These are phyloP conservation scores for Leiothrix lutea DNA, from an alignment of 2,113 vertebrate species.

Conservation along the genomic window DNA sequence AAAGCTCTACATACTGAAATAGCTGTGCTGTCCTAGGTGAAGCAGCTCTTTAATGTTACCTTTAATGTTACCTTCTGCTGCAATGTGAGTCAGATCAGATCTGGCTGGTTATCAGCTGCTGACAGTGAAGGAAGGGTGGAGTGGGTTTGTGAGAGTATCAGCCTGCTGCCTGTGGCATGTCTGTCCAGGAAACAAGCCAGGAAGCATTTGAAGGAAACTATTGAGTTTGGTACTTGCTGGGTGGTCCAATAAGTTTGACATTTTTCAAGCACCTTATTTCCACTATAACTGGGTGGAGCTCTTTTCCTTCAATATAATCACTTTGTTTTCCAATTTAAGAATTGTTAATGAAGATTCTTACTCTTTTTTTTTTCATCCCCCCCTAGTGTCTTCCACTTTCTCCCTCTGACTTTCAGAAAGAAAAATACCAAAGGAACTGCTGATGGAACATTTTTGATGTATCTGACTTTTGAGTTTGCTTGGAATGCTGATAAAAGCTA, in stretches of 20 bases:
- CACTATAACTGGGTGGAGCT: background rate
- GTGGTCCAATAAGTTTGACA: slow-evolving; percentile 1
- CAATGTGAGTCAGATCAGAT: background rate
- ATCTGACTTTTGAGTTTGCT: background rate
- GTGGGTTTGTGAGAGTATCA: background rate
- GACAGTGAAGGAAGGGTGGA: background rate
- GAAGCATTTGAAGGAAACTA: background rate
- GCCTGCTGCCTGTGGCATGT: background rate
- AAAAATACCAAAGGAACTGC: background rate
- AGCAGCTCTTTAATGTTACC: background rate
- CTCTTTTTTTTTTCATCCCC: background rate
- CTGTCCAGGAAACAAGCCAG: slow-evolving; percentile 33
- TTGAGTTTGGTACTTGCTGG: background rate
- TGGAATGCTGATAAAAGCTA: background rate
- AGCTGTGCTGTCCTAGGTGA: background rate
- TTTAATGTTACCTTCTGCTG: background rate
- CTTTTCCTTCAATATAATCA: background rate
- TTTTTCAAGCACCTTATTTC: slow-evolving; percentile 10
- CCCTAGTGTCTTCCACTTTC: background rate
- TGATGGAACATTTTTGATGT: background rate
- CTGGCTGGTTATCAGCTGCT: slow-evolving; percentile 11
- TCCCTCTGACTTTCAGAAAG: background rate
- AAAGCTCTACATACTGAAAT: background rate
- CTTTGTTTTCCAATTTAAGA: background rate
- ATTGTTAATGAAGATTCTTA: background rate